phyloP scores from a whole-genome alignment of 2,113 vertebrate species.

The Rutilus rutilus region DNA sequence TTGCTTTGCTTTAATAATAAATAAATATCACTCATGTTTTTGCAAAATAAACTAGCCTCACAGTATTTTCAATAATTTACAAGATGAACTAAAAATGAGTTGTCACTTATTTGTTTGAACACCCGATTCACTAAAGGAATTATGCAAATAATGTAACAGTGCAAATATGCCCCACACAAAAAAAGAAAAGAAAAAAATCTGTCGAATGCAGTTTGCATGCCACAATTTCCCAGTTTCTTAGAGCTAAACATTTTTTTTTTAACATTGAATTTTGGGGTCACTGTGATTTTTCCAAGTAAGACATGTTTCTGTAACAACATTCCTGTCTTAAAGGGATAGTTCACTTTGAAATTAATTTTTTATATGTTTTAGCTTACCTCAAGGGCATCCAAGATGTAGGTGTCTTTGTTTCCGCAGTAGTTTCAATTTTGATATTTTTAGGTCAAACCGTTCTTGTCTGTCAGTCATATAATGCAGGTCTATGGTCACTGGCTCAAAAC shows the following conservation, averaged over 20 bases:
- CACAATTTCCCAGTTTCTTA: not conserved
- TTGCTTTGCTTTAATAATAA: not conserved
- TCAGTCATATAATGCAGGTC: too few relatives aligned
- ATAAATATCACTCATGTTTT: not conserved
- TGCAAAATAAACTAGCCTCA: not conserved
- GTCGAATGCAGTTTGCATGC: not conserved
- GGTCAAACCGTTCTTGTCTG: too few relatives aligned
- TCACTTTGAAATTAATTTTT: too few relatives aligned
- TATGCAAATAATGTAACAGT: slow-evolving; percentile 7
- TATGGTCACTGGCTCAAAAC: too few relatives aligned
- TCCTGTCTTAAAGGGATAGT: too few relatives aligned
- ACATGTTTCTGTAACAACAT: too few relatives aligned
- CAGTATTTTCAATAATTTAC: slow-evolving; percentile 5
- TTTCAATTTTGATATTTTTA: too few relatives aligned
- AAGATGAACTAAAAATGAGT: not conserved
- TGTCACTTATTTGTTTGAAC: not conserved
- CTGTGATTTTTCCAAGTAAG: too few relatives aligned
- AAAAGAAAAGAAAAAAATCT: not conserved
- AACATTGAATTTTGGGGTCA: not conserved
- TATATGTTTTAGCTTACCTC: too few relatives aligned
- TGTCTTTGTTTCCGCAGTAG: too few relatives aligned
- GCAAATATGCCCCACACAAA: not conserved
- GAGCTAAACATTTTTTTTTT: not conserved
- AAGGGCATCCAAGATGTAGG: too few relatives aligned
- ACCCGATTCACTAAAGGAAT: not conserved